These are phyloP conservation scores for Coleophora flavipennella DNA, from an alignment of 2,888 invertebrate genomes.

Conservation along the genomic window DNA sequence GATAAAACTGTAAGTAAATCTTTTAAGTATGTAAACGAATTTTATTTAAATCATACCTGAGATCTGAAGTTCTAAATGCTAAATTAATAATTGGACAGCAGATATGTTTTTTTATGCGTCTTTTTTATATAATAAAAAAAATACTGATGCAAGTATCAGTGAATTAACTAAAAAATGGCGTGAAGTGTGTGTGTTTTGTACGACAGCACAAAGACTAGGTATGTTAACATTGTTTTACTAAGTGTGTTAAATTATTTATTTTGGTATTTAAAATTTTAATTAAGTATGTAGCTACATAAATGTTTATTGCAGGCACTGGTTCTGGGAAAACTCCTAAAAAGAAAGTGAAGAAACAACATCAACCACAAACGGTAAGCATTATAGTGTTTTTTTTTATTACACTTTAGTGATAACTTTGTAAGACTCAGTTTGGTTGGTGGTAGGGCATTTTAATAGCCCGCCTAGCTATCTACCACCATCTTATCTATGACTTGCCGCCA, in stretches of 20 bases:
- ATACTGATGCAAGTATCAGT: conserved; percentile 6
- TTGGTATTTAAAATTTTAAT: too few relatives aligned
- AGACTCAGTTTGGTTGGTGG: too few relatives aligned
- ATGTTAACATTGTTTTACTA: background rate
- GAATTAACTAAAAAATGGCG: conserved; percentile 1
- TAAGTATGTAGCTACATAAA: too few relatives aligned
- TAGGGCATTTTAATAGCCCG: too few relatives aligned
- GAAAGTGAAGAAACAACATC: conserved; percentile 57
- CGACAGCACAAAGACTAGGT: conserved; percentile 1
- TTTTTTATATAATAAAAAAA: too few relatives aligned
- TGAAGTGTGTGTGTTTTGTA: background rate
- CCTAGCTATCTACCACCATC: too few relatives aligned
- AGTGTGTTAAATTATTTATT: too few relatives aligned
- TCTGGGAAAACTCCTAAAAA: conserved; percentile 57
- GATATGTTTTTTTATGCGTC: too few relatives aligned
- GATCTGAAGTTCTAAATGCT: conserved; percentile 45
- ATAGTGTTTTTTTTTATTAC: too few relatives aligned
- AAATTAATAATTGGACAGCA: too few relatives aligned
- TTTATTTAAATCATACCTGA: conserved; percentile 60
- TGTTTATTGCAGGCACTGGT: conserved; percentile 23
- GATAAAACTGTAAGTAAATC: conserved; percentile 69
- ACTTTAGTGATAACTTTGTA: too few relatives aligned
- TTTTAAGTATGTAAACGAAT: conserved; percentile 64
- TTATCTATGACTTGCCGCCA: too few relatives aligned
- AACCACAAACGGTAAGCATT: conserved; percentile 55